Conservation (phyloP, 2,113 vertebrate species). For the Chaetops frenatus region DNA sequence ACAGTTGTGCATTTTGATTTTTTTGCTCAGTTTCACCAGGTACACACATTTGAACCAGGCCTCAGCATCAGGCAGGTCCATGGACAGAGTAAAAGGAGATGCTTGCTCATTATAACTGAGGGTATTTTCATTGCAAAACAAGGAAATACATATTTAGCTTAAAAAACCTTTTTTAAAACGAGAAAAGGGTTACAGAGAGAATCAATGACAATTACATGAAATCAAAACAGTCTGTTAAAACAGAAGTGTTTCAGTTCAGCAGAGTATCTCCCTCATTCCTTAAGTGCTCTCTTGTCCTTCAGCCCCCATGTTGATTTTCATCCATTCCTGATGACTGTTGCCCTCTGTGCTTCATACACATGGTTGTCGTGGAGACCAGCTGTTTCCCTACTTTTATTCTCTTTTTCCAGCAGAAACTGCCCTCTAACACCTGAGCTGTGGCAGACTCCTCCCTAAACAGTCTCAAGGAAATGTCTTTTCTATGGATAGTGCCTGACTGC, state of each 20-base stretch:
- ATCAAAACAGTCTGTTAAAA: background rate
- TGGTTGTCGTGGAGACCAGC: background rate
- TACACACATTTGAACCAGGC: slow-evolving; percentile 14
- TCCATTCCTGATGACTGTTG: background rate
- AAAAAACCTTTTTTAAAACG: background rate
- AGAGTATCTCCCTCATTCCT: background rate
- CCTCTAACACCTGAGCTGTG: background rate
- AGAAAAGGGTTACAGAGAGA: background rate
- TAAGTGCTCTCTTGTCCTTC: background rate
- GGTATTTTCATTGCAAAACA: slow-evolving; percentile 25
- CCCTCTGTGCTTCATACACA: background rate
- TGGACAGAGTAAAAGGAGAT: slow-evolving; percentile 16
- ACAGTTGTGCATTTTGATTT: slow-evolving; percentile 26
- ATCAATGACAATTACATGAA: background rate
- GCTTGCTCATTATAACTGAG: background rate
- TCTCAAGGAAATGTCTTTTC: background rate
- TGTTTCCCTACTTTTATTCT: slow-evolving; percentile 2
- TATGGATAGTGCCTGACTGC: background rate
- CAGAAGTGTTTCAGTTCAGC: background rate
- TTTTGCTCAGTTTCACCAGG: slow-evolving; percentile 24
- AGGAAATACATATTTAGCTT: slow-evolving; percentile 2
- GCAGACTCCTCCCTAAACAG: background rate
- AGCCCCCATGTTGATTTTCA: background rate
- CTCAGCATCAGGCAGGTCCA: background rate
- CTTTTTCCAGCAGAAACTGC: background rate